A percentile compares a stretch with the other conserved stretches of the same genome.
Conservation (phyloP, 2,113 vertebrate genomes). For the Centrocercus urophasianus region DNA sequence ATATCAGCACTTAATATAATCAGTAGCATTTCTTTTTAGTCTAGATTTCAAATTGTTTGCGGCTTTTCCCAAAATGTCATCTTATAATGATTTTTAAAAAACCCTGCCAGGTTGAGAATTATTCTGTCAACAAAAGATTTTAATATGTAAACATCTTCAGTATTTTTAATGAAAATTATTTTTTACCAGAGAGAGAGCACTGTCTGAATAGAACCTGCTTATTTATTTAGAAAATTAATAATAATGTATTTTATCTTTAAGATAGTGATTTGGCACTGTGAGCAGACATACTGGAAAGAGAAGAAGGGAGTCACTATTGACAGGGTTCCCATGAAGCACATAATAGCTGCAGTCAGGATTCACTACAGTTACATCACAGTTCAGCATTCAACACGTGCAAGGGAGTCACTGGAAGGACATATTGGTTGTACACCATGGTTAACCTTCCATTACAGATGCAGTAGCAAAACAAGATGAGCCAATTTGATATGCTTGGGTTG, state of each 20-base stretch:
- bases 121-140: not conserved
- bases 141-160: not conserved
- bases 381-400: fast-evolving
- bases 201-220: not conserved
- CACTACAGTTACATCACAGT: not conserved
- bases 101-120: not conserved
- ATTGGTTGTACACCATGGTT: not conserved
- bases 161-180: not conserved
- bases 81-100: constrained; percentile 8
- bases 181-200: not conserved
- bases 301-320: not conserved
- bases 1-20: not conserved
- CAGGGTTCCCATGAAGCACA: not conserved
- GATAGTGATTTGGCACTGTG: not conserved
- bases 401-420: not conserved
- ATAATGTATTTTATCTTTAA: not conserved
- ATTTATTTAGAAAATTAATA: not conserved
- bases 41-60: constrained; percentile 16
- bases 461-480: not conserved
- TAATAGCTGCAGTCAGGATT: not conserved
- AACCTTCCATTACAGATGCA: not conserved
- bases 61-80: not conserved
- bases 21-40: not conserved
- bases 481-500: not conserved
- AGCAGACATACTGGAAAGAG: not conserved